These are phyloP conservation scores for Holacanthella duospinosa DNA, from an alignment of 2,888 invertebrate genomes.

Conservation along the genomic window DNA sequence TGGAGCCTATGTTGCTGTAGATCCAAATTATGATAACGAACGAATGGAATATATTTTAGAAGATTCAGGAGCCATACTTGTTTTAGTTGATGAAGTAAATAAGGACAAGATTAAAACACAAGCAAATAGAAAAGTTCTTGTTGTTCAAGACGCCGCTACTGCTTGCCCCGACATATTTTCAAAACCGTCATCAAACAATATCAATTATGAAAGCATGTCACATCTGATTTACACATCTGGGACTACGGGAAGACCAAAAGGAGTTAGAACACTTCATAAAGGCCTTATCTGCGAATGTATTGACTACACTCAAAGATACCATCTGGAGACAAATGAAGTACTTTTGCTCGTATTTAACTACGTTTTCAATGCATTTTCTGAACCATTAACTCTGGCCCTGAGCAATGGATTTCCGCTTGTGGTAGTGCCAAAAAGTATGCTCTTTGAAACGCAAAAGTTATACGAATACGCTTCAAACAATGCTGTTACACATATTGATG, in stretches of 20 bases:
- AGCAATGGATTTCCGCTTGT: background rate
- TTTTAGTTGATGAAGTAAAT: background rate
- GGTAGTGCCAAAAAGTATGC: background rate
- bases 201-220: background rate
- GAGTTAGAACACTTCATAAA: background rate
- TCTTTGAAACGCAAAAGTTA: background rate
- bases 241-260: background rate
- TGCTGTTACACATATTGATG: background rate
- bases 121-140: background rate
- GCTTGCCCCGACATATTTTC: too few species aligned
- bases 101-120: background rate
- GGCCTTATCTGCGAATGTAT: background rate
- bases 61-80: background rate
- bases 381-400: background rate
- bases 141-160: background rate
- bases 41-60: background rate
- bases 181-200: background rate
- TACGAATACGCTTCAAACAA: background rate
- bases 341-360: background rate
- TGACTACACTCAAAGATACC: background rate
- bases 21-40: background rate
- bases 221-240: background rate
- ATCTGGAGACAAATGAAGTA: background rate
- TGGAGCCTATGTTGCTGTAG: conserved; percentile 8
- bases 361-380: background rate